Conservation (phyloP, 2,113 vertebrate species). For the Micronycteris hirsuta region DNA sequence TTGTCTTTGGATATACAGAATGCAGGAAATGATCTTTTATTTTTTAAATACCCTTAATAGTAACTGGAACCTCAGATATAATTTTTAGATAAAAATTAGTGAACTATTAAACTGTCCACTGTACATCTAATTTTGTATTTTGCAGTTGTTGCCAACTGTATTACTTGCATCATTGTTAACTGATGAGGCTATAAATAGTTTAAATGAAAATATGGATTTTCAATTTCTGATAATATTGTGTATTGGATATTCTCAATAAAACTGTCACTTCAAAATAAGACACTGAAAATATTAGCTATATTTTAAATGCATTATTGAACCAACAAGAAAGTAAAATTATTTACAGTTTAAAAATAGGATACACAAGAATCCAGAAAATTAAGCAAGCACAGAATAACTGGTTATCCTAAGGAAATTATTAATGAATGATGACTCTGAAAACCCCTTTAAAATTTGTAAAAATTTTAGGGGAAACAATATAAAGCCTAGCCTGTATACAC, state of each 20-base stretch:
- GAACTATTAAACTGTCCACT: background rate
- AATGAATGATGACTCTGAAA: background rate
- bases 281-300: background rate
- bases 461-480: background rate
- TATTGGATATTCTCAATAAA: background rate
- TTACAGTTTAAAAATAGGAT: background rate
- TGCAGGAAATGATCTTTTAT: background rate
- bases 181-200: background rate
- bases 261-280: conserved; percentile 4
- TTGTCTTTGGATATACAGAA: background rate
- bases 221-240: background rate
- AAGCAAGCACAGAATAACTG: background rate
- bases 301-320: background rate
- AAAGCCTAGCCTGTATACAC: background rate
- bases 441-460: background rate
- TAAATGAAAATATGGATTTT: background rate
- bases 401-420: background rate
- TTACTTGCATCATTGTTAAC: background rate
- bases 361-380: background rate
- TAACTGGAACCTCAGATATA: background rate
- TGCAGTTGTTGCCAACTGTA: background rate
- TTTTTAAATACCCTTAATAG: background rate
- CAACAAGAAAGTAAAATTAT: background rate
- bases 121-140: background rate
- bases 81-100: background rate